Evolutionary conservation across 2,113 vertebrate genomes (phyloP).

Genomic region (Erythrolamprus reginae): DNA sequence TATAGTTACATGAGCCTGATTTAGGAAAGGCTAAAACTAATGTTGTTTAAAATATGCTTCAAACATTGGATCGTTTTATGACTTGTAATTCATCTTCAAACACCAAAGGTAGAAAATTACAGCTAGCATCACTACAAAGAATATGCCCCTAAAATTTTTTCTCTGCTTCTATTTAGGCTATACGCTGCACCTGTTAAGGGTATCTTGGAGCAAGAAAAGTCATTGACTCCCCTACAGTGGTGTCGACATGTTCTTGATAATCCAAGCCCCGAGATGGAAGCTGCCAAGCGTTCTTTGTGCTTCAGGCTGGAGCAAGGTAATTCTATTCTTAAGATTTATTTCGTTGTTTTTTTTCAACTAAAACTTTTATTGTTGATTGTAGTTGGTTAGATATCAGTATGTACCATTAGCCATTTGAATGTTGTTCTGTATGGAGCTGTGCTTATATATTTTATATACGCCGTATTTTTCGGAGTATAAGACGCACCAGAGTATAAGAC

Average conservation of each 20-base stretch:
- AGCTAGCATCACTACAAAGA: neutral
- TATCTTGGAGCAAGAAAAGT: conserved; percentile 62
- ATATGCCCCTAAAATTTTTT: neutral
- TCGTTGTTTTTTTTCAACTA: neutral
- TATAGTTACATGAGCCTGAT: neutral
- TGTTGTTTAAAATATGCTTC: neutral
- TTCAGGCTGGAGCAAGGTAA: conserved; percentile 96
- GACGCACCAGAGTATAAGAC: no score
- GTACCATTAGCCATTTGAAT: neutral
- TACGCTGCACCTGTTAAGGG: conserved; percentile 82
- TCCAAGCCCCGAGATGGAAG: conserved; percentile 87
- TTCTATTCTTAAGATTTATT: neutral
- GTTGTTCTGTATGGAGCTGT: neutral
- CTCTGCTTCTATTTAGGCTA: conserved; percentile 77
- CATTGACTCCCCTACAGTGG: conserved; percentile 86
- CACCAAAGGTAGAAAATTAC: neutral
- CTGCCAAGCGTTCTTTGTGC: conserved; percentile 88
- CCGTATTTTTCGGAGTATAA: no score
- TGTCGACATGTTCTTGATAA: conserved; percentile 92
- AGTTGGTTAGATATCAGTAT: neutral
- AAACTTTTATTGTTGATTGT: neutral
- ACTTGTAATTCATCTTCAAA: neutral
- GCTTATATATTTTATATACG: neutral
- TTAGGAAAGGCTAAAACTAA: neutral
- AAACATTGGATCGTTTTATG: neutral